These are phyloP conservation scores for Chunga burmeisteri DNA, from an alignment of 2,113 vertebrate species.

Conservation along the genomic window DNA sequence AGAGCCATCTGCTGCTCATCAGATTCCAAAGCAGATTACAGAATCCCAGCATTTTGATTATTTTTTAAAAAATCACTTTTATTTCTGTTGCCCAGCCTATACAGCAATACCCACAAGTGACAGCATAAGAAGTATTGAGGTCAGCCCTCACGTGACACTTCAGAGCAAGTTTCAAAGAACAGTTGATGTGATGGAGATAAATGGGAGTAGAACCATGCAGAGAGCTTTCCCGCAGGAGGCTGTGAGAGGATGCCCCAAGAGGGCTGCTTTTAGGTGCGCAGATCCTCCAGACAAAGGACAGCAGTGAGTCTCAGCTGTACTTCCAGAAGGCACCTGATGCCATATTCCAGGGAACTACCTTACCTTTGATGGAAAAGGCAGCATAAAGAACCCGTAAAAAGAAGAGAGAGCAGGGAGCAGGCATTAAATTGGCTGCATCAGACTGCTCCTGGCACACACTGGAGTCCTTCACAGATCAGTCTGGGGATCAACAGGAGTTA, in stretches of 20 bases:
- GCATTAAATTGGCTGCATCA: too few species aligned
- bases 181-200: background rate
- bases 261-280: accelerated
- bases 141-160: background rate
- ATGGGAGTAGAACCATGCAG: accelerated
- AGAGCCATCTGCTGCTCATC: constrained; percentile 73
- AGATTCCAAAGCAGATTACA: constrained; percentile 72
- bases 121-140: background rate
- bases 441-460: background rate
- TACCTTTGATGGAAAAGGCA: background rate
- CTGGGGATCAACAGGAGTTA: background rate
- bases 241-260: background rate
- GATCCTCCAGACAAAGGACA: background rate
- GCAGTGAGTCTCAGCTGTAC: background rate
- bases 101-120: background rate
- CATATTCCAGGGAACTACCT: background rate
- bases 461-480: background rate
- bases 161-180: background rate
- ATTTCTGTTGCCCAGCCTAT: background rate
- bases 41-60: background rate
- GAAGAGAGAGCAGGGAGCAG: background rate
- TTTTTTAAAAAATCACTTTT: background rate
- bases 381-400: accelerated
- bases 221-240: background rate
- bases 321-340: background rate